Percentiles rank a stretch among this genome's conserved stretches.
Conservation (phyloP, 1,140 invertebrate genomes). For the Charaxes varanes region DNA sequence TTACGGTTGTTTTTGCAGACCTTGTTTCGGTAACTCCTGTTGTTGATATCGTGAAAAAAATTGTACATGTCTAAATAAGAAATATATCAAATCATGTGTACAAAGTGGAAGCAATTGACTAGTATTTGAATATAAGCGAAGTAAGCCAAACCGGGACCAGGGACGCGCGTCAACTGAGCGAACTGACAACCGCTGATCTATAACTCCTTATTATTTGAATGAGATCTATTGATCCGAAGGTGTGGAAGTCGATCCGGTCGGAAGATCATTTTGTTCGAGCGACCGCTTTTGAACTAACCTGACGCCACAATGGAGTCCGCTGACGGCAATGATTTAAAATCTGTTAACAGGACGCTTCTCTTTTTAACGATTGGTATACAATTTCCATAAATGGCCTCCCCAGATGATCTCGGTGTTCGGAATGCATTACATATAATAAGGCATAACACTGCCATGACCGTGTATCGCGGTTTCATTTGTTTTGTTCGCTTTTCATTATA, state of each 20-base stretch:
- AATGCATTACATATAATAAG: conserved; percentile 50
- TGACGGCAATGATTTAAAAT: conserved; percentile 74
- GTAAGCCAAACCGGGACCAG: conserved; percentile 21
- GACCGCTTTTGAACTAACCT: conserved; percentile 70
- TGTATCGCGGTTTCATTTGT: no score
- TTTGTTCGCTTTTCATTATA: no score
- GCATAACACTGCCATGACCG: conserved; percentile 32
- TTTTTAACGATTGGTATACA: conserved; percentile 72
- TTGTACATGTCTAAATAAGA: no score
- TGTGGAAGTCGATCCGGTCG: conserved; percentile 62
- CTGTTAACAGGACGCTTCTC: conserved; percentile 72
- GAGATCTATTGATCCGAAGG: conserved; percentile 70
- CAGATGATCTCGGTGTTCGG: conserved; percentile 55
- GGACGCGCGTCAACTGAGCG: conserved; percentile 33
- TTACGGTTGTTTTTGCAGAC: no score
- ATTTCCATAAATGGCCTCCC: conserved; percentile 68
- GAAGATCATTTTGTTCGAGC: conserved; percentile 69
- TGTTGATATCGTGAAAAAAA: no score
- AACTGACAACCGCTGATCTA: conserved; percentile 59
- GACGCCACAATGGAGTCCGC: conserved; percentile 65
- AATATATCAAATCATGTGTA: no score
- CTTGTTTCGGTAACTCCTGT: no score
- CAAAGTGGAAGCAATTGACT: no score
- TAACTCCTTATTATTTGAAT: conserved; percentile 72
- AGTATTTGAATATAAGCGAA: conserved; percentile 40